Conservation (phyloP, 2,888 invertebrate genomes). For the Oxycera nigricornis region DNA sequence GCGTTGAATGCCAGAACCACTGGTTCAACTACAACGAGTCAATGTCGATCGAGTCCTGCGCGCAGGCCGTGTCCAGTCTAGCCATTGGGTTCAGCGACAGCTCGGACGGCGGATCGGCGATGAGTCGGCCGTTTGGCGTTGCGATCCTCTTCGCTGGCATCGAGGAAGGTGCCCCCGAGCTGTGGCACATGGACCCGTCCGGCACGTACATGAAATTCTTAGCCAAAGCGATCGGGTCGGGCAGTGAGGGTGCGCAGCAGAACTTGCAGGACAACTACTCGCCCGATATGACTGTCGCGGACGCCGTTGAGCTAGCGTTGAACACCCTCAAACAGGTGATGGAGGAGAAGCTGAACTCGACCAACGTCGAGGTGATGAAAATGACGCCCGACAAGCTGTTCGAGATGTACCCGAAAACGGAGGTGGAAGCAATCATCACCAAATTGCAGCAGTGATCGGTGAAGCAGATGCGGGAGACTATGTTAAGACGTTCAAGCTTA, state of each 20-base stretch:
- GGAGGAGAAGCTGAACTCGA: conserved; percentile 98
- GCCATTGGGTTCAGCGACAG: conserved; percentile 99
- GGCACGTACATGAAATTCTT: conserved; percentile 98
- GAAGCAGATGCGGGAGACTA: neutral
- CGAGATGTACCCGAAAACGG: conserved; percentile 89
- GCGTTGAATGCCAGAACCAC: conserved; percentile 96
- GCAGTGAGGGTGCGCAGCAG: conserved; percentile 99
- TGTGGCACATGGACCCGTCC: conserved; percentile 99
- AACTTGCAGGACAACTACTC: conserved; percentile 78
- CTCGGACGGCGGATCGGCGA: conserved; percentile 92
- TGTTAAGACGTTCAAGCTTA: conserved; percentile 9
- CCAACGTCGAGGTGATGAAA: conserved; percentile 96
- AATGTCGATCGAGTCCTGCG: conserved; percentile 97
- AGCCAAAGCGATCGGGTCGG: conserved; percentile 99
- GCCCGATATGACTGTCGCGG: conserved; percentile 90
- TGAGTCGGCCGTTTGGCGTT: conserved; percentile 98
- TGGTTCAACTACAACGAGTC: conserved; percentile 98
- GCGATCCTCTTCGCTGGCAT: conserved; percentile 94
- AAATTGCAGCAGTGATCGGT: conserved; percentile 67
- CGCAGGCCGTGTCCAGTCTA: conserved; percentile 97
- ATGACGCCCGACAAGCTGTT: conserved; percentile 85
- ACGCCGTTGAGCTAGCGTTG: conserved; percentile 89
- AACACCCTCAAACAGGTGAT: conserved; percentile 98
- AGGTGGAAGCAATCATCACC: conserved; percentile 88
- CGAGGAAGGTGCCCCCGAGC: conserved; percentile 91